Base-by-base conservation (phyloP, 2,797 vertebrate species). In the Muscicapa comitata region DNA sequence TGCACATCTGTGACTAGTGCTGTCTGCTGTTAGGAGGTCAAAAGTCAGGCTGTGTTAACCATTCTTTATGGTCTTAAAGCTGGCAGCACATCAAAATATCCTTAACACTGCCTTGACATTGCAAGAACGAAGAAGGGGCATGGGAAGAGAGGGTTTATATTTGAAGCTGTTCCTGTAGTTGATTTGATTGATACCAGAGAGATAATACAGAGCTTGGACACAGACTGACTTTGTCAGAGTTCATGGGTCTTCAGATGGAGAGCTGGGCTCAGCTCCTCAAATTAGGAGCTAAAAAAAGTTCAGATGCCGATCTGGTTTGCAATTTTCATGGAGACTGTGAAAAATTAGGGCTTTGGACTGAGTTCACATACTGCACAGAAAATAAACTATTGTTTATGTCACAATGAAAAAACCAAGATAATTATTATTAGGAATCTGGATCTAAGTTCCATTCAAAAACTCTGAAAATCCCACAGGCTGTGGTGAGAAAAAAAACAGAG, bases 131-230 rank as follows among this genome's bases (percentile, higher is more conserved):
- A 86, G 61, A 94, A 92, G 67, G 93, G 63, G 78, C 87, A 92
- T 88, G 88, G 82, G 90, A 90, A 95, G 83, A 90, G 40, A 92
- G 24, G 51, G 59, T 47, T 94, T 92, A 67, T 68, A 65, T 91
- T 91, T 93, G 91, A 95, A 93, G 72, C 61, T 28, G 20, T 70
- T 95, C 67, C 61, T 94, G 40, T 35, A 80, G 53, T 62, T 91
- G 63, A 85, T 89, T 91, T 92, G 91, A 93, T 86, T 89, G 94
- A 96, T 96, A 77, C 25, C 65, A 93, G 86, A 77, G 84, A 94
- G 94, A 95, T 92, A 95, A 93, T 76, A 85, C 48, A 71, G 86
- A 79, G 67, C 48, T 79, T 87, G 74, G 83, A 85, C 4, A 45
- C 40, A 59, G 86, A 82, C 83, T 48, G 61, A 88, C 47, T 55